Base-by-base conservation (phyloP, 2,888 invertebrate genomes). In the Heliconius charithonia region DNA sequence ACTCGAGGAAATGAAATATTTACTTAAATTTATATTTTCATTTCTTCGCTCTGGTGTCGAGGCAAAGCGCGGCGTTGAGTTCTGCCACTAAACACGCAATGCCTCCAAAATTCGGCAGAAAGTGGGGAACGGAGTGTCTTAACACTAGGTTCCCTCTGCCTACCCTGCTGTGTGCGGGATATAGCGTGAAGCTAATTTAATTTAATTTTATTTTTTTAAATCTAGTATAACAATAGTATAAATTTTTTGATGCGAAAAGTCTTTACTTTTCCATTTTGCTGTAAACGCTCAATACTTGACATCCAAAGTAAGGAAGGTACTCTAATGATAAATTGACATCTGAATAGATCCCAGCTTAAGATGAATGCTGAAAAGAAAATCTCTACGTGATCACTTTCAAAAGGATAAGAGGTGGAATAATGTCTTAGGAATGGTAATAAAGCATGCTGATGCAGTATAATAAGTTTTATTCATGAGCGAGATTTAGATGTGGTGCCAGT, bases 291-390 rank as follows among this genome's bases (percentile, higher is more conserved):
- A n/a, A 29, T 32, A 71, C 32, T 71, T 71, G 29, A 29, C 56
- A 56, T 22, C 29, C 71, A n/a, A 71, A 3, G 71, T 32, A n/a
- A 29, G 27, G 6, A 29, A 56, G 22, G 56, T 32, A 16, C 32
- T 56, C 29, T 71, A n/a, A 51, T 32, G 56, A 32, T 32, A 71
- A 71, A 71, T 71, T 71, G 56, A 56, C 56, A 56, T n/a, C n/a
- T 32, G 71, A 71, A 71, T 51, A 71, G 51, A 29, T 22, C 51
- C n/a, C 29, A 71, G 51, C 29, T 56, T 32, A 56, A 71, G 37
- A 16, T 32, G 67, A 41, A 32, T 71, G 3, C n/a, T 56, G 29
- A n/a, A 7, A 56, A 56, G 29, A 56, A 19, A 71, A 71, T 56
- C 27, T 67, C 12, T 41, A 16, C 67, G 67, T 67, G 67, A 41